Percentiles rank a stretch among this genome's conserved stretches.
Conservation (phyloP, 2,888 invertebrate genomes). For the Chrysolina americana region DNA sequence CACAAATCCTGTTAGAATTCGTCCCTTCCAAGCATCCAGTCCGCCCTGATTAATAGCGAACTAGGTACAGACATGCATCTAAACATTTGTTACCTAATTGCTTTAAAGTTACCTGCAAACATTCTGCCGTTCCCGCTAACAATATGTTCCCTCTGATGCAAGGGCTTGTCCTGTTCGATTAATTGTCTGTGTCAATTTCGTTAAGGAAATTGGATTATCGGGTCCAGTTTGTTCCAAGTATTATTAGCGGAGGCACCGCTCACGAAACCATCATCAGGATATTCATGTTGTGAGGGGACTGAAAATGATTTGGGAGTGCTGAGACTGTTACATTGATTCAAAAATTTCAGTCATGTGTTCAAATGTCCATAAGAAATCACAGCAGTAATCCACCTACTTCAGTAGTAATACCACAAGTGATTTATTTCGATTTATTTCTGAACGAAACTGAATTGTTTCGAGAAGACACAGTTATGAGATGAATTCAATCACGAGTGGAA, state of each 20-base stretch:
- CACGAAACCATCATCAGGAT: not conserved
- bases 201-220: constrained; percentile 15
- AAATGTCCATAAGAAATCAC: too few relatives aligned
- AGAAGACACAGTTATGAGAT: too few relatives aligned
- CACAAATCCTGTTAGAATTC: not conserved
- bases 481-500: too few relatives aligned
- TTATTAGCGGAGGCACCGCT: not conserved
- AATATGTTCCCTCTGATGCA: constrained; percentile 3
- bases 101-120: constrained; percentile 21
- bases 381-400: too few relatives aligned
- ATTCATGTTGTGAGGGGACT: not conserved
- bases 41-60: constrained; percentile 22
- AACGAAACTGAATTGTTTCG: too few relatives aligned
- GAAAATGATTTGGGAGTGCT: not conserved
- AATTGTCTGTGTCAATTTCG: constrained; percentile 16
- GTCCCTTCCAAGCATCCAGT: not conserved
- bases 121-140: constrained; percentile 4
- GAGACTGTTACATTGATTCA: too few relatives aligned
- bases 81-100: constrained; percentile 26
- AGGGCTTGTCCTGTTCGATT: constrained; percentile 15
- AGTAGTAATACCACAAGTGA: too few relatives aligned
- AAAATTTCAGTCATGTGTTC: too few relatives aligned
- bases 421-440: too few relatives aligned
- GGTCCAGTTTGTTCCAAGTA: not conserved
- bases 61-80: constrained; percentile 23